Base-by-base conservation (phyloP, 2,888 invertebrate genomes). In the Leuctra nigra region DNA sequence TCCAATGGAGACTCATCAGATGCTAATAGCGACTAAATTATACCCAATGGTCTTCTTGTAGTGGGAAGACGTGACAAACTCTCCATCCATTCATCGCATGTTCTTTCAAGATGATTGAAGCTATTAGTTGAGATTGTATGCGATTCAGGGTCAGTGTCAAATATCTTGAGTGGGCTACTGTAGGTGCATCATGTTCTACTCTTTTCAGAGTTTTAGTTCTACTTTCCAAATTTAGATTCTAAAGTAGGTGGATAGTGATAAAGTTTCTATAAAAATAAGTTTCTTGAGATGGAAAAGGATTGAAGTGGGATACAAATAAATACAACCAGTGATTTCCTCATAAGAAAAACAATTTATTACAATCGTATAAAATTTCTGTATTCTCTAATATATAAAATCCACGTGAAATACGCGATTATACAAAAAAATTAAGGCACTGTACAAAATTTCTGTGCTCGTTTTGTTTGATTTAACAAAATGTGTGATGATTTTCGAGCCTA, bases 401-500 rank as follows among this genome's bases (percentile, higher is more conserved):
- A 54, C 38, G 50, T 52, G 36, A 54, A n/a, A n/a, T n/a, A 59
- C 53, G 41, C 29, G 29, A 29, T 29, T 44, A 38, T 60, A 61
- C 58, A 61, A 53, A 59, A 60, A 58, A 33, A 52, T 46, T 53
- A 61, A 56, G 60, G 60, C 58, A 58, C 60, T 61, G 55, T 57
- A 59, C 55, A 54, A 38, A 29, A 18, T 53, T n/a, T n/a, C n/a
- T n/a, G 38, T 50, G 54, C 52, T 47, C 33, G 57, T 54, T 46
- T 52, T 39, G 29, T 44, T 20, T 23, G n/a, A 23, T 44, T 39
- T 20, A n/a, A 20, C 39, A 39, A 39, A 39, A 39, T 39, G 20
- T 44, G 44, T 20, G 44, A 22, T 20, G 20, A 20, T 23, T 23
- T 23, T n/a, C 23, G 22, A 50, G 41, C 41, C 4, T 41, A 16